Percentiles rank a stretch among this genome's conserved stretches.
phyloP scores from a whole-genome alignment of 1,140 invertebrate genomes.

The Drosophila bipectinata region DNA sequence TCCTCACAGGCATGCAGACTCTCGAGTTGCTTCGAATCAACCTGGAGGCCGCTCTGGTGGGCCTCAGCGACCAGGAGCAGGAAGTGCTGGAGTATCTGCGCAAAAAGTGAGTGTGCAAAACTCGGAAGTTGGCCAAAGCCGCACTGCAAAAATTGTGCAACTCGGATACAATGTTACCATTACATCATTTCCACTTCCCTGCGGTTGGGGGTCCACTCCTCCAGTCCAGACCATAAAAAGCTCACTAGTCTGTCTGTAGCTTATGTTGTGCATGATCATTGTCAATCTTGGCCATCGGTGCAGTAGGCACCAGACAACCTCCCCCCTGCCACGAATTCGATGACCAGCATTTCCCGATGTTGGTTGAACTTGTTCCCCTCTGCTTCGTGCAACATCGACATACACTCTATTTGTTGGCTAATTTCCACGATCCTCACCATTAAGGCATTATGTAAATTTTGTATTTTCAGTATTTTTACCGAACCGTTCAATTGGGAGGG shows the following conservation, averaged over 20 bases:
- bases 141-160: slow-evolving; percentile 76
- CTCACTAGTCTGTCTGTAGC: neutral
- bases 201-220: slow-evolving; percentile 30
- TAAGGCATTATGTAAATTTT: slow-evolving; percentile 46
- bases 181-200: slow-evolving; percentile 63
- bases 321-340: slow-evolving; percentile 10
- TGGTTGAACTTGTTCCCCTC: slow-evolving; percentile 55
- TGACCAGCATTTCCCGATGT: slow-evolving; percentile 22
- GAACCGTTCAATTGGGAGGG: slow-evolving; percentile 80
- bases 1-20: slow-evolving; percentile 89
- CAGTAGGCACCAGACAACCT: slow-evolving; percentile 62
- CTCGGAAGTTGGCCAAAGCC: slow-evolving; percentile 70
- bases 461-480: slow-evolving; percentile 65
- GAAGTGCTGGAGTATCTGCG: slow-evolving; percentile 86
- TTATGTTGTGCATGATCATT: slow-evolving; percentile 60
- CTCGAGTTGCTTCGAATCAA: slow-evolving; percentile 86
- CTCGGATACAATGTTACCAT: slow-evolving; percentile 80
- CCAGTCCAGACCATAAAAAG: slow-evolving; percentile 14
- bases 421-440: slow-evolving; percentile 44
- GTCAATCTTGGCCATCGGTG: slow-evolving; percentile 80
- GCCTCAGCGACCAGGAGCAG: slow-evolving; percentile 87
- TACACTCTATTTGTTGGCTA: slow-evolving; percentile 21
- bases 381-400: slow-evolving; percentile 16
- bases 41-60: slow-evolving; percentile 86
- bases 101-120: slow-evolving; percentile 86